Conservation (phyloP, 2,797 vertebrate genomes). For the Pseudochirops corinnae region DNA sequence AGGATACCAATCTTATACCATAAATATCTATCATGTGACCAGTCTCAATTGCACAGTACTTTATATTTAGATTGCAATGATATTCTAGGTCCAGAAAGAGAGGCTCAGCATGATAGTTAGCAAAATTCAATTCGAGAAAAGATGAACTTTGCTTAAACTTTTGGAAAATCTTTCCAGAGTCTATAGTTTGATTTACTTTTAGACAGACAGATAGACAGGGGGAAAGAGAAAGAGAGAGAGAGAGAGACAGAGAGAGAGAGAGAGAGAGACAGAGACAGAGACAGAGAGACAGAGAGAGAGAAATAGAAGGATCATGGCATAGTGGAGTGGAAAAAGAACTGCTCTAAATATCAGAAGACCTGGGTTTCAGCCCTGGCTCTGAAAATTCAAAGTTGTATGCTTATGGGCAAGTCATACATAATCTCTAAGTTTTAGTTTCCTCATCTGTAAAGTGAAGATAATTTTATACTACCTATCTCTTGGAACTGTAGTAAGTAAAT, state of each 20-base stretch:
- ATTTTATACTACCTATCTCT: too few relatives aligned
- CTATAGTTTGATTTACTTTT: constrained; percentile 5
- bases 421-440: background rate
- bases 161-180: constrained; percentile 5
- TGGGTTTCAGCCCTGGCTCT: too few relatives aligned
- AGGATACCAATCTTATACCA: constrained; percentile 48
- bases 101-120: background rate
- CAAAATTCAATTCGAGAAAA: constrained; percentile 43
- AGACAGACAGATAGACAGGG: background rate
- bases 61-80: constrained; percentile 29
- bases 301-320: too few relatives aligned
- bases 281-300: too few relatives aligned
- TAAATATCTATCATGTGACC: constrained; percentile 43
- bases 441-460: background rate
- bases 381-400: background rate
- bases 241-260: too few relatives aligned
- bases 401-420: background rate
- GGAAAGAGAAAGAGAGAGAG: too few relatives aligned
- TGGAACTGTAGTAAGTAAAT: background rate
- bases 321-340: background rate
- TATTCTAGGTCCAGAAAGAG: constrained; percentile 21
- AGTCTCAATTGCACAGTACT: constrained; percentile 28
- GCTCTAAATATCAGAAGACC: background rate
- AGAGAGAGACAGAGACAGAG: too few relatives aligned
- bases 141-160: constrained; percentile 36